Conservation (phyloP, 2,113 vertebrate genomes). For the Hemiprocne comata region DNA sequence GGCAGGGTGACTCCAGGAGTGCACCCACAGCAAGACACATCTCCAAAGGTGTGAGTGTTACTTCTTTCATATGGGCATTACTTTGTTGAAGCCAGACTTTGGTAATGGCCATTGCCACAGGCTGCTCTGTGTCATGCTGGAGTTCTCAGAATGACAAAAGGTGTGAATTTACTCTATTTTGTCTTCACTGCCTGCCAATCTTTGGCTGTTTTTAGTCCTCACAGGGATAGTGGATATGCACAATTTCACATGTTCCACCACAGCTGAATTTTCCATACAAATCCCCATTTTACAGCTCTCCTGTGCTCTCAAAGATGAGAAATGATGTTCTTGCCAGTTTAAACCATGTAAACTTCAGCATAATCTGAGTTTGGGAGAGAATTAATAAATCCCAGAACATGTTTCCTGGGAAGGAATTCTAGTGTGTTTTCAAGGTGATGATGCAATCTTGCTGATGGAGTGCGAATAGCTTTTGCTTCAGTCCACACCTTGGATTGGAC, state of each 20-base stretch:
- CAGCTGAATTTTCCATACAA: conserved; percentile 47
- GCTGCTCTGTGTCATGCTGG: not conserved
- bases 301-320: conserved; percentile 9
- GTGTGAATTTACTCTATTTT: not conserved
- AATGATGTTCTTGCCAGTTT: conserved; percentile 18
- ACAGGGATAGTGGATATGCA: not conserved
- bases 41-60: not conserved
- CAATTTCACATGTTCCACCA: not conserved
- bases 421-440: conserved; percentile 27
- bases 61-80: not conserved
- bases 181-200: not conserved
- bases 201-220: not conserved
- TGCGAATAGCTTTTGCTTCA: conserved; percentile 24
- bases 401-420: conserved; percentile 37
- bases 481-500: not conserved
- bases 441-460: conserved; percentile 37
- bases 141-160: not conserved
- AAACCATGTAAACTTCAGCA: conserved; percentile 5
- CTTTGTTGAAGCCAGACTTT: not conserved
- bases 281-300: conserved; percentile 41
- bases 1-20: not conserved
- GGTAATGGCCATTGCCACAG: not conserved
- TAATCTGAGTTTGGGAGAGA: conserved; percentile 27
- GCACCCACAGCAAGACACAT: not conserved
- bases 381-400: conserved; percentile 37